A percentile compares a stretch with the other conserved stretches of the same genome.
phyloP scores from a whole-genome alignment of 1,140 invertebrate genomes.

The Cotesia vestalis region DNA sequence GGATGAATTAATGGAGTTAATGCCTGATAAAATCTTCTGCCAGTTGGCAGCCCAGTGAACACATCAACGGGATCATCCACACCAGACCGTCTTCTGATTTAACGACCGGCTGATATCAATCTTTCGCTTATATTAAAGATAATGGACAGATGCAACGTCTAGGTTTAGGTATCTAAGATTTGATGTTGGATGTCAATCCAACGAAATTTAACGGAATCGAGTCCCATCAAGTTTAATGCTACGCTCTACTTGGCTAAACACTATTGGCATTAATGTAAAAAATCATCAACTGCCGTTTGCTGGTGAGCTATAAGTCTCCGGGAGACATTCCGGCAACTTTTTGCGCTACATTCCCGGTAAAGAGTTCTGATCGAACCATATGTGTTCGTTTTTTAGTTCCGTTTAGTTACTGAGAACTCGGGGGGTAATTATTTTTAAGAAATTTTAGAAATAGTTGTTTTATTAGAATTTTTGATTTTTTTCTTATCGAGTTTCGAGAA shows the following conservation, averaged over 20 bases:
- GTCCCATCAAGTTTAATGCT: background rate
- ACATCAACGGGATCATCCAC: conserved; percentile 24
- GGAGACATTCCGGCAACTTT: conserved; percentile 16
- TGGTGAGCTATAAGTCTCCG: conserved; percentile 5
- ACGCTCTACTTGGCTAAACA: too few relatives aligned
- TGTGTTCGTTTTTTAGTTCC: too few relatives aligned
- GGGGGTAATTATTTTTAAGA: too few relatives aligned
- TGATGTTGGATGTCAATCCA: too few relatives aligned
- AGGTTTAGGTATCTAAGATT: background rate
- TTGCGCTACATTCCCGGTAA: background rate
- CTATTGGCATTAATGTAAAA: background rate
- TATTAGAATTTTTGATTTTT: too few relatives aligned
- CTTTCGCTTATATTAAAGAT: too few relatives aligned
- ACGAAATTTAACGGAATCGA: background rate
- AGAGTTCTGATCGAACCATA: too few relatives aligned
- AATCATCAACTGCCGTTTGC: background rate
- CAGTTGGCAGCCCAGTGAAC: conserved; percentile 36
- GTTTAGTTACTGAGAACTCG: too few relatives aligned
- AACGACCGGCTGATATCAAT: conserved; percentile 25
- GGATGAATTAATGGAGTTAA: conserved; percentile 36
- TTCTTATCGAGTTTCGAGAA: too few relatives aligned
- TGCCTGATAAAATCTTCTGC: conserved; percentile 38
- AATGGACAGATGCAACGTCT: background rate
- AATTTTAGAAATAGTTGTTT: too few relatives aligned
- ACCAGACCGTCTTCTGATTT: conserved; percentile 24